phyloP scores from a whole-genome alignment of 92 coral and sea anemone genomes.

The Pocillopora grandis region DNA sequence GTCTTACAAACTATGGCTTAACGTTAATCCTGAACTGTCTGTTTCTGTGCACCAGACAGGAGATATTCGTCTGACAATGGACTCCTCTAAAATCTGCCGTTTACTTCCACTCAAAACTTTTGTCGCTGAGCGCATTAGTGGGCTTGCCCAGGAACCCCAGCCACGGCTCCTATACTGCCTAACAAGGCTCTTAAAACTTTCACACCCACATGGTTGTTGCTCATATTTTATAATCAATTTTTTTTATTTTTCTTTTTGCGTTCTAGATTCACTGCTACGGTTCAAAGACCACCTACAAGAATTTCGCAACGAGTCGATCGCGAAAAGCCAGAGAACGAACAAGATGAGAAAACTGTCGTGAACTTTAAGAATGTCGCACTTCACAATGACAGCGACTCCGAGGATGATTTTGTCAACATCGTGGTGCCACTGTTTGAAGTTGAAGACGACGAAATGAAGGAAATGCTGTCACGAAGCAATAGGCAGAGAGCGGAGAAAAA shows the following conservation, averaged over 20 bases:
- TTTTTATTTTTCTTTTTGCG: neutral
- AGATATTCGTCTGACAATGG: too few species aligned
- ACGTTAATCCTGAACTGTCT: too few species aligned
- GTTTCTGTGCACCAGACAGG: too few species aligned
- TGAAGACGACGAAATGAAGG: conserved; percentile 61
- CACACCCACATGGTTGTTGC: too few species aligned
- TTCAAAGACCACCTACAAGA: conserved; percentile 89
- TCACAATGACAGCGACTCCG: conserved; percentile 75
- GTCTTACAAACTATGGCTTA: too few species aligned
- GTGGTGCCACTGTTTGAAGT: conserved; percentile 75
- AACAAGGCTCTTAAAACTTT: too few species aligned
- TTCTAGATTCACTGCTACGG: conserved; percentile 74
- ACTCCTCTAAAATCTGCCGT: too few species aligned
- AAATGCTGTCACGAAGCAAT: conserved; percentile 59
- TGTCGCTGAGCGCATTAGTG: too few species aligned
- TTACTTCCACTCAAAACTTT: too few species aligned
- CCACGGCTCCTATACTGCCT: too few species aligned
- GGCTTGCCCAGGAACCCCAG: too few species aligned
- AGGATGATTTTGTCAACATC: conserved; percentile 91
- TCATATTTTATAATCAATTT: too few species aligned
- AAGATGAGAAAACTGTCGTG: conserved; percentile 35
- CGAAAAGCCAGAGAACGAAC: conserved; percentile 16
- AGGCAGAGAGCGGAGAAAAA: conserved; percentile 63
- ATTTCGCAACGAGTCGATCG: conserved; percentile 30
- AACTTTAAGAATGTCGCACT: conserved; percentile 72